Evolutionary conservation across 2,888 invertebrate genomes (phyloP).

Genomic region (Psylliodes chrysocephalus): DNA sequence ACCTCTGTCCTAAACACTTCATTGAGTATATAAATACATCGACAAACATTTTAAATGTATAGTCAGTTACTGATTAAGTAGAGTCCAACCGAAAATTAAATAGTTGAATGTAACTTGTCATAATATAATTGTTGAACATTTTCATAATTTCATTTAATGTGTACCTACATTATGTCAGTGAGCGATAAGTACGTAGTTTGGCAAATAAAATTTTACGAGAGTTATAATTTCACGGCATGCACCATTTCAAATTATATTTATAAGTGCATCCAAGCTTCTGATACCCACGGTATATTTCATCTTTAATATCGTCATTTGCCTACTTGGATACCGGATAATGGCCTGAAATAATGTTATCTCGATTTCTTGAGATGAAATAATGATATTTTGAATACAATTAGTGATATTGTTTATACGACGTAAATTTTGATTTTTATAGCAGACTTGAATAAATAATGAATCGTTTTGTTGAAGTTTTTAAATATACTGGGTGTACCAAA

Average conservation of each 20-base stretch:
- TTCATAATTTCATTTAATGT: constrained; percentile 5
- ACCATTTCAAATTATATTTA: constrained; percentile 19
- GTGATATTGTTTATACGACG: not conserved
- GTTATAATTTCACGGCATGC: constrained; percentile 17
- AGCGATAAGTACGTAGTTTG: constrained; percentile 13
- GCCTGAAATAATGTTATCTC: constrained; percentile 6
- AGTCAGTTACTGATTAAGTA: no score
- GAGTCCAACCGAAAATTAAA: no score
- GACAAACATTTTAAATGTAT: no score
- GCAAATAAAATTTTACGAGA: constrained; percentile 18
- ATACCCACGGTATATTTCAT: not conserved
- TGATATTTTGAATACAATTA: not conserved
- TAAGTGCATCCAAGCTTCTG: constrained; percentile 6
- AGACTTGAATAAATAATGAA: no score
- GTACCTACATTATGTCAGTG: constrained; percentile 1
- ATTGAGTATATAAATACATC: no score
- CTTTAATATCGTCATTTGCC: constrained; percentile 13
- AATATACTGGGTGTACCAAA: no score
- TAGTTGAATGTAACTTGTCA: not conserved
- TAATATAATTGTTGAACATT: not conserved
- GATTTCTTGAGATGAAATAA: not conserved
- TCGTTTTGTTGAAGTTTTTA: no score
- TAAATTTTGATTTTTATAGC: not conserved
- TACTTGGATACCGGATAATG: constrained; percentile 13
- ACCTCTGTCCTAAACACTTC: no score